A percentile compares a stretch with the other conserved stretches of the same genome.
Evolutionary conservation across 2,888 invertebrate species (phyloP).

Genomic region (Zeuzera pyrina): DNA sequence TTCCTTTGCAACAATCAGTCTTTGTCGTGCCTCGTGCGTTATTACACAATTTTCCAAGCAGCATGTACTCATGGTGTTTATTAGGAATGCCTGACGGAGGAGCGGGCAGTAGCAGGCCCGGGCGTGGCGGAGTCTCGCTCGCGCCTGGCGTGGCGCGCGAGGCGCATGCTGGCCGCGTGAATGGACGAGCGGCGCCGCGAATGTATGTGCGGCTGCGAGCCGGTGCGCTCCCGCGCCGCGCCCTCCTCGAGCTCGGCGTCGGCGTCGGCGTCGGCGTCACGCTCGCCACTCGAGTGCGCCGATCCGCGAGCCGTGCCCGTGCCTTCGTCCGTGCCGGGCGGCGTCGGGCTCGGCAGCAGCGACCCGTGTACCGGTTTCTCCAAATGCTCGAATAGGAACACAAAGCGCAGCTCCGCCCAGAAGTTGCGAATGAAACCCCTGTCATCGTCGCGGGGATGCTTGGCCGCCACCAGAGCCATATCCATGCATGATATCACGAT

Average conservation of each 20-base stretch:
- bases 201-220: slow-evolving; percentile 9
- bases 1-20: too few relatives aligned
- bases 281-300: not conserved
- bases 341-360: slow-evolving; percentile 14
- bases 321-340: slow-evolving; percentile 31
- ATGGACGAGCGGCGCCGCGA: slow-evolving; percentile 47
- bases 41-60: too few relatives aligned
- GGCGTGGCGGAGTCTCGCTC: slow-evolving; percentile 16
- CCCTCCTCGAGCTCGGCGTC: slow-evolving; percentile 13
- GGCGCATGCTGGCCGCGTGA: slow-evolving; percentile 51
- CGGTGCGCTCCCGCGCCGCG: slow-evolving; percentile 7
- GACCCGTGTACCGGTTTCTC: slow-evolving; percentile 45
- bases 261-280: slow-evolving; percentile 4
- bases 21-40: too few relatives aligned
- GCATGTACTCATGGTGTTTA: too few relatives aligned
- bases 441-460: slow-evolving; percentile 28
- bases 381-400: slow-evolving; percentile 49
- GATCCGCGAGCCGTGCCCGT: slow-evolving; percentile 19
- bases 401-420: slow-evolving; percentile 50
- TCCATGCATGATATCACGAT: slow-evolving; percentile 79
- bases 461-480: slow-evolving; percentile 41
- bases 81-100: slow-evolving; percentile 7
- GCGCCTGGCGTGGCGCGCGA: slow-evolving; percentile 31
- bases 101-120: slow-evolving; percentile 9
- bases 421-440: slow-evolving; percentile 32